Evolutionary conservation across 2,888 invertebrate species (phyloP).

Genomic region (Scaptomyza flava): DNA sequence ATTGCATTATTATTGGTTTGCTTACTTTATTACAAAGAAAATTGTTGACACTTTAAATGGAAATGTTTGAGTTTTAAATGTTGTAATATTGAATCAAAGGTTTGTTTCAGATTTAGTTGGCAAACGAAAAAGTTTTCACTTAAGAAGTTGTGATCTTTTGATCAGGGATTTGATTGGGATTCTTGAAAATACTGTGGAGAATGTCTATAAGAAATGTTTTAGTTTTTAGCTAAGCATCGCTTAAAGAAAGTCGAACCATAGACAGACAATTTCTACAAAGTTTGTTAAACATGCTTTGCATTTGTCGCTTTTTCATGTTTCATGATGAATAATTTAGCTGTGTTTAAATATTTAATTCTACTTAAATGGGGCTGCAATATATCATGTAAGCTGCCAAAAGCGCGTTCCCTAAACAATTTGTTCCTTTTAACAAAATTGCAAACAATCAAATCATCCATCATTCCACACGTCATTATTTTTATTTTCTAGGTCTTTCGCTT

Average conservation of each 20-base stretch:
- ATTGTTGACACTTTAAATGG: too few relatives aligned
- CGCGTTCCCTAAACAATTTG: neutral
- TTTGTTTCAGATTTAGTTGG: too few relatives aligned
- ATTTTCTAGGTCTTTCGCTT: neutral
- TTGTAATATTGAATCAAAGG: too few relatives aligned
- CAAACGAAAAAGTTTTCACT: too few relatives aligned
- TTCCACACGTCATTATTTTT: neutral
- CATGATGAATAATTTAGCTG: neutral
- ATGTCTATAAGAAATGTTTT: too few relatives aligned
- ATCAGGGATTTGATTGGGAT: too few relatives aligned
- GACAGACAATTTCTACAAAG: neutral
- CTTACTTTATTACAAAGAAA: too few relatives aligned
- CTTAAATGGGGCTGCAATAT: neutral
- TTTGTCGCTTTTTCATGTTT: neutral
- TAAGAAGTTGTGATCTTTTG: too few relatives aligned
- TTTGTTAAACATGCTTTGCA: neutral
- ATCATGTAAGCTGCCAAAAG: neutral
- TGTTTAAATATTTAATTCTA: too few relatives aligned
- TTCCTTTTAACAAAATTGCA: neutral
- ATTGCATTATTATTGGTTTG: conserved; percentile 29
- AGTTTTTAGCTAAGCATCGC: too few relatives aligned
- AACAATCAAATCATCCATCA: neutral
- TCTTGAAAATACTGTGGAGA: too few relatives aligned
- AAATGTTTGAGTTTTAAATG: too few relatives aligned
- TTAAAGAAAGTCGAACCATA: neutral